These are phyloP conservation scores for Luscinia luscinia DNA, from an alignment of 2,797 vertebrate species.

Conservation along the genomic window DNA sequence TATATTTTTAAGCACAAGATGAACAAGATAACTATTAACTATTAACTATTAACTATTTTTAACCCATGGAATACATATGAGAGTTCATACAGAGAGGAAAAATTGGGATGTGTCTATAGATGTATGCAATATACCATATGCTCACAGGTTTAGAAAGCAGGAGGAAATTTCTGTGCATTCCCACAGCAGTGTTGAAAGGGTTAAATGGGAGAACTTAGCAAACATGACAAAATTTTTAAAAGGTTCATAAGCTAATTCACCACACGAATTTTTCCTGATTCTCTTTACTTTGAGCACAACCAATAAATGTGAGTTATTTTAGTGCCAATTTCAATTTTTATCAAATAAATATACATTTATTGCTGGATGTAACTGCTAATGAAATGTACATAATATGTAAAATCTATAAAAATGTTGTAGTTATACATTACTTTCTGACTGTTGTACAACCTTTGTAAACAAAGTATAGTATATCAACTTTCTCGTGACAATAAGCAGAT, in stretches of 20 bases:
- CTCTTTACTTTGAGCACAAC: background rate
- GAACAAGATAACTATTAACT: background rate
- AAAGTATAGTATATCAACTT: constrained; percentile 66
- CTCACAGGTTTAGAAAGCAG: background rate
- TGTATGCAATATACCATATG: background rate
- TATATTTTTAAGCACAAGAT: constrained; percentile 28
- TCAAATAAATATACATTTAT: constrained; percentile 45
- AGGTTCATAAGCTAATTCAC: background rate
- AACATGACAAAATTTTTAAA: constrained; percentile 8
- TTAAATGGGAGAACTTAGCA: background rate
- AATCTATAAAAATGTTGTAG: constrained; percentile 62
- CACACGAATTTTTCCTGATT: background rate
- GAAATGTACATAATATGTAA: constrained; percentile 47
- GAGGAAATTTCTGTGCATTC: background rate
- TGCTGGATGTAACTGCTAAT: constrained; percentile 31
- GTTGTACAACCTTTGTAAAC: constrained; percentile 55
- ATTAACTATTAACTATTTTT: background rate
- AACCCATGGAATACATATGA: background rate
- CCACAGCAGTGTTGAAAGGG: background rate
- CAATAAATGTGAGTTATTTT: constrained; percentile 41
- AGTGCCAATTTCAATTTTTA: constrained; percentile 35
- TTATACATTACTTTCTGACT: constrained; percentile 51
- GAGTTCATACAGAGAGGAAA: background rate
- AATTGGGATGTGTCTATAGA: background rate
- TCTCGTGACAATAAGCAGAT: constrained; percentile 62